Base-by-base conservation (phyloP, 1,140 invertebrate genomes). In the Whitmania pigra region DNA sequence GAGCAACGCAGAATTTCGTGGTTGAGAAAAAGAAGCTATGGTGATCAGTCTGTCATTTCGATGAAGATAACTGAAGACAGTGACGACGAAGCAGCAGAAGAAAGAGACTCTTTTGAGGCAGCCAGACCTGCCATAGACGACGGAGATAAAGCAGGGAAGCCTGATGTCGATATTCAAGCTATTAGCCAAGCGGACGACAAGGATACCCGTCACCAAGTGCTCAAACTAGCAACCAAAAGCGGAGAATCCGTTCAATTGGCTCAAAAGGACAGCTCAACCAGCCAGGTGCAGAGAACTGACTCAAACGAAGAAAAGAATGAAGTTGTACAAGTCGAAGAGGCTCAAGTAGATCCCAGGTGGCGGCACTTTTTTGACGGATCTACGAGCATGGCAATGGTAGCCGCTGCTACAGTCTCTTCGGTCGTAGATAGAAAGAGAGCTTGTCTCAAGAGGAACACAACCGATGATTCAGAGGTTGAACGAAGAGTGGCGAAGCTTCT, bases 401-500 rank as follows among this genome's bases (percentile, higher is more conserved):
- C 57, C 18, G 22, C 57, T 7, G 22, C 57, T 13, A 63, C 57
- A 25, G 57, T 63, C 0, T 22, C 57, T 22, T 63, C 57, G 9
- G 57, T 63, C 57, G 11, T 63, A 31, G 49, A 53, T 20, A 25
- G 63, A 25, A 72, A 63, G 40, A 20, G 72, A 40, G 20, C 72
- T 11, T 67, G 67, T 55, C 68, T 73, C n/a, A 71, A 53, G 67
- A 2, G 72, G 29, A 73, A 73, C 40, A 73, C 71, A 53, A 73
- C 72, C 67, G 72, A 73, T 25, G 72, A 73, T 53, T 73, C 72
- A 4, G 72, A 73, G 53, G 72, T 73, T n/a, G 72, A 73, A 53
- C 31, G 72, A 22, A 22, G 72, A 6, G 72, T 73, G 67, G 72
- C 67, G 3, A 31, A 54, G 36, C 69, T 73, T 27, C 70, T 73